phyloP scores from a whole-genome alignment of 2,888 invertebrate species.

The Cabera pusaria region DNA sequence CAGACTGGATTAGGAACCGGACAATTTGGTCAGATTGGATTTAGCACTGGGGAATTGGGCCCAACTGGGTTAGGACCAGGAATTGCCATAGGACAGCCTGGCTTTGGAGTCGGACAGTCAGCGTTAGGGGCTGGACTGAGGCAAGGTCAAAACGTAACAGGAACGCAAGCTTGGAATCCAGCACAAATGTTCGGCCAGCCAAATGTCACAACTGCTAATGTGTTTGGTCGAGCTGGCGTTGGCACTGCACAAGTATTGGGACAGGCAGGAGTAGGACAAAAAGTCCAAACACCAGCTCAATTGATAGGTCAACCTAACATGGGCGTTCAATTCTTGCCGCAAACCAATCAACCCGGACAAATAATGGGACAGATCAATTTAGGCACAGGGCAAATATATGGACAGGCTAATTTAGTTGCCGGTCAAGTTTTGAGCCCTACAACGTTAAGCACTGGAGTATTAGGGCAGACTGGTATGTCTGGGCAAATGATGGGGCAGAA shows the following conservation, averaged over 20 bases:
- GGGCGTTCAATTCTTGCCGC: conserved; percentile 10
- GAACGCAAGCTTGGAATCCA: conserved; percentile 2
- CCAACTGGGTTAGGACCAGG: background rate
- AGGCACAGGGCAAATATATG: background rate
- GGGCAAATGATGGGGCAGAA: conserved; percentile 4
- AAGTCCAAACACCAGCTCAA: no score
- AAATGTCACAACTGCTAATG: background rate
- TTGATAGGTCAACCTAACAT: conserved; percentile 20
- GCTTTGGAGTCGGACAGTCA: no score
- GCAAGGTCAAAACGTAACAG: background rate
- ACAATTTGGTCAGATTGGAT: conserved; percentile 1
- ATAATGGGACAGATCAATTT: background rate
- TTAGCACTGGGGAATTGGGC: background rate
- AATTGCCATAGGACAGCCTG: no score
- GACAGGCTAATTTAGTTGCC: background rate
- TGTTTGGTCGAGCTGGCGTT: conserved; percentile 5
- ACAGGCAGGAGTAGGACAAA: no score
- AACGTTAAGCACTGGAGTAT: background rate
- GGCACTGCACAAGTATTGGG: conserved; percentile 3
- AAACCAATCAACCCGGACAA: conserved; percentile 9
- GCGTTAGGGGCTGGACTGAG: no score
- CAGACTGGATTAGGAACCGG: background rate
- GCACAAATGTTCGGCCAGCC: conserved; percentile 8
- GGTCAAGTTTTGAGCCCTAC: conserved; percentile 3
- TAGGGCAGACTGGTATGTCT: background rate